Percentiles rank a stretch among this genome's conserved stretches.
Conservation (phyloP, 2,888 invertebrate species). For the Pollenia angustigena region DNA sequence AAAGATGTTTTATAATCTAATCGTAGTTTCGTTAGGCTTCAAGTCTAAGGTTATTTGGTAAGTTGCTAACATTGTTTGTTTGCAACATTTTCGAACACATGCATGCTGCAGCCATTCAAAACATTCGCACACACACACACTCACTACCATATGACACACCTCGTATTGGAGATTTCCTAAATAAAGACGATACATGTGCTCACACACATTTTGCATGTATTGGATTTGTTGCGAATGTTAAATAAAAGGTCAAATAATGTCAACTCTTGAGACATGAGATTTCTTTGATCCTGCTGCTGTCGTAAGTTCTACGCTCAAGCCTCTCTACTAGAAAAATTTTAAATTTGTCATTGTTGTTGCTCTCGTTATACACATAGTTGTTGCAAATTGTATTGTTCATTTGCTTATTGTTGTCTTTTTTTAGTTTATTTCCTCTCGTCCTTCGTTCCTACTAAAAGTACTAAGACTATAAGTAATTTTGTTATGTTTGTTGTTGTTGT, state of each 20-base stretch:
- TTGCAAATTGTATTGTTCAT: slow-evolving; percentile 13
- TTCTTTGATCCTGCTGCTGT: slow-evolving; percentile 10
- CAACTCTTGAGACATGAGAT: slow-evolving; percentile 61
- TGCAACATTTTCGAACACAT: not conserved
- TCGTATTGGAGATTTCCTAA: too few species aligned
- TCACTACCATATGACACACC: slow-evolving; percentile 15
- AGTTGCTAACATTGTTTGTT: slow-evolving; percentile 45
- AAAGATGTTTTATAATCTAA: too few species aligned
- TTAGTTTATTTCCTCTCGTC: not conserved
- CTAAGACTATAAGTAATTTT: not conserved
- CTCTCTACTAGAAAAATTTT: not conserved
- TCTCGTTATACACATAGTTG: too few species aligned
- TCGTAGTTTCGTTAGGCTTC: not conserved
- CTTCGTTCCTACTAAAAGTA: not conserved
- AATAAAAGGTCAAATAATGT: slow-evolving; percentile 65
- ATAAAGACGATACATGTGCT: too few species aligned
- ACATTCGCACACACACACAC: not conserved
- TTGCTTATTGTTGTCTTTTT: slow-evolving; percentile 11
- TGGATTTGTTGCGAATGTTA: slow-evolving; percentile 24
- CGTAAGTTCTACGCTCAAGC: not conserved
- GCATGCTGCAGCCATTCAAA: too few species aligned
- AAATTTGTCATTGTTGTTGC: not conserved
- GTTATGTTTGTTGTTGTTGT: not conserved
- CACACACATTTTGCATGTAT: not conserved
- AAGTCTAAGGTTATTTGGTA: slow-evolving; percentile 61